Conservation (phyloP, 2,113 vertebrate species). For the Gymnogyps californianus region DNA sequence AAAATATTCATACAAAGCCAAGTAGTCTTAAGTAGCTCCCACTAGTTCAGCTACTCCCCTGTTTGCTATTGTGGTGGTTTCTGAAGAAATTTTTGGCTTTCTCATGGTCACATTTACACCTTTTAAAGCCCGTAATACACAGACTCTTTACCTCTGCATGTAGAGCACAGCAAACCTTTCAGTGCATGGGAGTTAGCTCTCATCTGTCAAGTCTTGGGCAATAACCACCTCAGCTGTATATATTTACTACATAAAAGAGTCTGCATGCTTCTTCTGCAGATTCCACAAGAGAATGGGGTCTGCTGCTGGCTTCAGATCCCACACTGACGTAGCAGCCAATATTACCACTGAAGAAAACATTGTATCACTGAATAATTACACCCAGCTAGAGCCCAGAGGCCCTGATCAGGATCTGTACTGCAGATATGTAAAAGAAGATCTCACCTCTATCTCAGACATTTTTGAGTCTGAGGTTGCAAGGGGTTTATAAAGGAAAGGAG, state of each 20-base stretch:
- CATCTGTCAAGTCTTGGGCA: not conserved
- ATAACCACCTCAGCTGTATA: not conserved
- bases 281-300: not conserved
- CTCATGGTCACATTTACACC: not conserved
- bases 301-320: not conserved
- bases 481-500: not conserved
- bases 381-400: not conserved
- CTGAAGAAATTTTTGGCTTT: not conserved
- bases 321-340: not conserved
- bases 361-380: not conserved
- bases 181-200: not conserved
- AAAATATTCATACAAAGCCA: not conserved
- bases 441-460: not conserved
- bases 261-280: not conserved
- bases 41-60: rapidly evolving
- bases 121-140: not conserved
- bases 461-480: not conserved
- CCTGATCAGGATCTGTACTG: not conserved
- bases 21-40: not conserved
- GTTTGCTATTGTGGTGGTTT: not conserved
- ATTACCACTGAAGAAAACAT: not conserved
- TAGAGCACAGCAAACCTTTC: not conserved
- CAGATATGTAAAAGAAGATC: not conserved
- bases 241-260: not conserved
- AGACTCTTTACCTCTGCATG: not conserved